Base-by-base conservation (phyloP, 2,888 invertebrate species). In the Plutella xylostella region DNA sequence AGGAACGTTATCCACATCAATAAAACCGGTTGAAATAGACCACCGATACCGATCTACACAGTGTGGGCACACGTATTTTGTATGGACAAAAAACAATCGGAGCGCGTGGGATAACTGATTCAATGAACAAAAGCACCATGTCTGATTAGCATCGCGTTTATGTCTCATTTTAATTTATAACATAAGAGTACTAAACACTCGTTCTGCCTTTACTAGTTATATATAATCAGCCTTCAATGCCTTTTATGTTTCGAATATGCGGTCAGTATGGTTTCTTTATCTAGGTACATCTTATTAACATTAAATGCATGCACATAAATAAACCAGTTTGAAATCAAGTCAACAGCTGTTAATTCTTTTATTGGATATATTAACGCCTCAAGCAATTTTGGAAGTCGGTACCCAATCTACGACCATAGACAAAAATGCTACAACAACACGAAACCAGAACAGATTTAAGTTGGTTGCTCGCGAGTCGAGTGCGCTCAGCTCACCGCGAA, bases 101-200 rank as follows among this genome's bases (percentile, higher is more conserved):
- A 57, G 55, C 58, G 68, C 67, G 68, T 72, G 68, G 71, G 70
- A 67, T 73, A 70, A 75, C 68, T 61, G 64, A 70, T 68, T 68
- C 67, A 66, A 65, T 65, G 63, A 65, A 73, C 68, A 69, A 70
- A 70, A 66, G 63, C 60, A 60, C 58, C 58, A 58, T 42, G 55
- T 56, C 50, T 55, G 68, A 68, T 71, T 63, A 62, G 51, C 54
- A 65, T 66, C 65, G 54, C 57, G 57, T 63, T 65, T 65, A 63
- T 60, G 60, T 63, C 63, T 64, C 49, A 51, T 55, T 55, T 56
- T 51, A 54, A 54, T 51, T 55, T 51, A 54, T 48, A 42, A 46
- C 41, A 22, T 17, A 15, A 45, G 39, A 48, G 34, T 46, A 42
- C 39, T 47, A 43, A 40, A 51, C 49, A 48, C n/a, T n/a, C 47